These are phyloP conservation scores for Haliclona indistincta DNA, from an alignment of 37 sponge, comb jelly and placozoan genomes.

Conservation along the genomic window DNA sequence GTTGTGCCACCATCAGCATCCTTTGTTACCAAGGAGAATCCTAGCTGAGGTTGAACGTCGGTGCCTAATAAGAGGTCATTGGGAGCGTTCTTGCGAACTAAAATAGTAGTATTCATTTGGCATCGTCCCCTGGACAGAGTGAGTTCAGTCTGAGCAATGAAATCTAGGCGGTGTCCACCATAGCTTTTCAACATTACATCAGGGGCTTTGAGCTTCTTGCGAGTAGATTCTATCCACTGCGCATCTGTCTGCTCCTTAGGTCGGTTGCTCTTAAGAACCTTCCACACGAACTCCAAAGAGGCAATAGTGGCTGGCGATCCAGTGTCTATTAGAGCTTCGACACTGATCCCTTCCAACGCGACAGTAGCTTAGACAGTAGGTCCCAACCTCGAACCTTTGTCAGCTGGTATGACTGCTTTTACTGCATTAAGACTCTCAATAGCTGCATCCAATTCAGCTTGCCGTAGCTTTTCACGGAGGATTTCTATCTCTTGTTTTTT, in stretches of 20 bases:
- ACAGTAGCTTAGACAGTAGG: constrained; percentile 20
- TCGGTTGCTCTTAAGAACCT: background rate
- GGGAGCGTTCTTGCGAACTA: constrained; percentile 50
- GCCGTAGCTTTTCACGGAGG: background rate
- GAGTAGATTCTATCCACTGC: constrained; percentile 4
- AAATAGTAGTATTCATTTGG: constrained; percentile 7
- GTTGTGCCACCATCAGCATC: background rate
- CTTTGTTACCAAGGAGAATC: constrained; percentile 17
- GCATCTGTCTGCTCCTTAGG: background rate
- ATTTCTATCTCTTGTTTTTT: background rate
- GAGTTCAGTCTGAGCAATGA: constrained; percentile 15
- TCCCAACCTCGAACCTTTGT: background rate
- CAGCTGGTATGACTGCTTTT: background rate
- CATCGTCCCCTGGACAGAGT: background rate
- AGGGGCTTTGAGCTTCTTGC: constrained; percentile 3
- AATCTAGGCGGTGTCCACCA: constrained; percentile 28
- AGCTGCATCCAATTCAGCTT: constrained; percentile 5
- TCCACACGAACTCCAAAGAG: constrained; percentile 13
- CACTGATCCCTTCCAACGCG: constrained; percentile 28
- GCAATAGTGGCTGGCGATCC: constrained; percentile 54
- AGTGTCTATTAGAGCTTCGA: constrained; percentile 45
- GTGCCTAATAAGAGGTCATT: constrained; percentile 44
- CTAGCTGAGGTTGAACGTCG: constrained; percentile 37
- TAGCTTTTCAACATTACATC: constrained; percentile 27
- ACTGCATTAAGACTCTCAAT: background rate